phyloP scores from a whole-genome alignment of 2,888 invertebrate genomes.

The Sinodicranocentrus sp. region DNA sequence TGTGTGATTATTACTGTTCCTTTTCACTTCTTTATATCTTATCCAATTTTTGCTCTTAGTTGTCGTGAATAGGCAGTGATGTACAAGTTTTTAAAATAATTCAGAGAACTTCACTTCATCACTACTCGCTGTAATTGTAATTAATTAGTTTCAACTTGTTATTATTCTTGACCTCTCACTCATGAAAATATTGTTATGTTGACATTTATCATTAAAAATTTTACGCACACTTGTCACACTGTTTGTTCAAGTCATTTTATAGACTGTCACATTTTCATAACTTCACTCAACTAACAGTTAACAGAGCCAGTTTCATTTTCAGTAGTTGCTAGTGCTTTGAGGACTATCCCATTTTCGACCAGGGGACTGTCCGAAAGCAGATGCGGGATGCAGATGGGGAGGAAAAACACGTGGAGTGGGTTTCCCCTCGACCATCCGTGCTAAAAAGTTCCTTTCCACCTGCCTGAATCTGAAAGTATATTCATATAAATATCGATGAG shows the following conservation, averaged over 20 bases:
- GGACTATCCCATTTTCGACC: too few relatives aligned
- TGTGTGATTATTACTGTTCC: constrained; percentile 36
- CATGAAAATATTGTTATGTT: too few relatives aligned
- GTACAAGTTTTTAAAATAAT: too few relatives aligned
- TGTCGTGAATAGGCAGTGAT: too few relatives aligned
- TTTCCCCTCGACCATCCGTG: constrained; percentile 19
- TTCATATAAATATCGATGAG: too few relatives aligned
- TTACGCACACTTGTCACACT: constrained; percentile 7
- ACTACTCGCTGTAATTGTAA: neutral
- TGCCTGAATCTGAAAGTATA: constrained; percentile 24
- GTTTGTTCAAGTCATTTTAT: constrained; percentile 26
- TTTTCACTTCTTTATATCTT: constrained; percentile 41
- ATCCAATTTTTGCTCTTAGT: neutral
- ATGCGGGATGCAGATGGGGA: neutral
- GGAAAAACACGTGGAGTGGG: neutral
- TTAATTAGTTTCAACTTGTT: constrained; percentile 15
- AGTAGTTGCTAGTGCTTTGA: too few relatives aligned
- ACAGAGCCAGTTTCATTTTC: neutral
- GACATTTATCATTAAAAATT: too few relatives aligned
- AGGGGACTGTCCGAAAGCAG: too few relatives aligned
- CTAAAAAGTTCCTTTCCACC: neutral
- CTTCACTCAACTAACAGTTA: neutral
- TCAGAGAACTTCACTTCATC: constrained; percentile 43
- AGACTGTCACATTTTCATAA: constrained; percentile 21
- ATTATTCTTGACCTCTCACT: too few relatives aligned